Conservation (phyloP, 2,888 invertebrate species). For the Tuberolachnus salignus region DNA sequence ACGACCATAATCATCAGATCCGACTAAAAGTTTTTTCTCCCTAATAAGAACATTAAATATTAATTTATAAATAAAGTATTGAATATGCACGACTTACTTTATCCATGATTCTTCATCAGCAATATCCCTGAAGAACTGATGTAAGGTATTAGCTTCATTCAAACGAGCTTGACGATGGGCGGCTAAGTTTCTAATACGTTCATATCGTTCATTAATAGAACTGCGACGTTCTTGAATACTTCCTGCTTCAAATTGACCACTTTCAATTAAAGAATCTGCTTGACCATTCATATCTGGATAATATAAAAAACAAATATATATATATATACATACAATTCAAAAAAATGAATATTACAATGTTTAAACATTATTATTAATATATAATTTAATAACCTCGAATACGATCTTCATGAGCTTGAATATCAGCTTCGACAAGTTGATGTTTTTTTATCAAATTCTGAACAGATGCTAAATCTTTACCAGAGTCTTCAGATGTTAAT, state of each 20-base stretch:
- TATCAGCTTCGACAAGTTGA: conserved; percentile 97
- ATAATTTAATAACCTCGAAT: conserved; percentile 71
- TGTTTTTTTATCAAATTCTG: conserved; percentile 99
- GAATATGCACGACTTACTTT: conserved; percentile 68
- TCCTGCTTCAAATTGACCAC: conserved; percentile 96
- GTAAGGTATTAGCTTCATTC: conserved; percentile 95
- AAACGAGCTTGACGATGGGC: conserved; percentile 89
- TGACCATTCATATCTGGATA: conserved; percentile 86
- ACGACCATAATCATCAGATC: conserved; percentile 97
- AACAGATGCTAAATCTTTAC: conserved; percentile 96
- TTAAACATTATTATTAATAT: neutral
- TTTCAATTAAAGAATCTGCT: conserved; percentile 93
- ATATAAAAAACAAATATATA: conserved; percentile 58
- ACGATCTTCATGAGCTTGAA: conserved; percentile 93
- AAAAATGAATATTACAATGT: too few relatives aligned
- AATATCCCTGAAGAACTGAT: conserved; percentile 99
- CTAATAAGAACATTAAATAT: conserved; percentile 63
- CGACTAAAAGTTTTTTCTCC: conserved; percentile 96
- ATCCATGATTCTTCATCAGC: conserved; percentile 99
- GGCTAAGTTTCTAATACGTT: conserved; percentile 88
- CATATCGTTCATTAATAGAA: conserved; percentile 96
- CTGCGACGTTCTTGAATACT: conserved; percentile 93
- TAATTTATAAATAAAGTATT: conserved; percentile 58
- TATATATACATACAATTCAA: too few relatives aligned
- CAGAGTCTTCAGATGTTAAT: conserved; percentile 93